Base-by-base conservation (phyloP, 2,113 vertebrate genomes). In the Gavialis gangeticus region DNA sequence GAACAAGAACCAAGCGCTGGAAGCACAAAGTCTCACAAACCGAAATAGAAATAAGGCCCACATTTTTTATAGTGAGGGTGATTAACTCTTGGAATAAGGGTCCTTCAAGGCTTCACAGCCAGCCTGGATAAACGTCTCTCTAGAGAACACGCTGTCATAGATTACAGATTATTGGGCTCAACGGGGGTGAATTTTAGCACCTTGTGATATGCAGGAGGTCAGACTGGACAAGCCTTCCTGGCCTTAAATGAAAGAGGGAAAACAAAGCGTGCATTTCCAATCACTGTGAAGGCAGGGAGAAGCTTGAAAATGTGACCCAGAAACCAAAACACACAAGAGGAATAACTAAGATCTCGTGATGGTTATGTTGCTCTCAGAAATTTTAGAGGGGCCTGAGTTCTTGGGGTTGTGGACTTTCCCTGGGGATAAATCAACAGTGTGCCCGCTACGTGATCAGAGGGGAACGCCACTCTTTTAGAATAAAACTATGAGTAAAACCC, bases 1-100 rank as follows among this genome's bases (percentile, higher is more conserved):
- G 75, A 95, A 95, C 91, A 94, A 96, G 96, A 95, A 63, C 46
- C 92, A 87, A 8, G 79, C 87, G 82, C 82, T 84, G 80, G 64
- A 91, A 95, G 92, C 46, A 95, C 30, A 83, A 95, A 95, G 83
- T 87, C 93, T 95, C 91, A 90, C 93, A 95, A 96, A 96, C 93
- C 93, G 93, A 94, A 97, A 93, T 95, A 88, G 94, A 89, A 90
- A 86, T 0, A 5, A n/a, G 56, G 87, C 91, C 59, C n/a, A 7
- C 88, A 91, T 96, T 93, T 95, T 95, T 89, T 89, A 89, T 91
- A 94, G 75, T 69, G 80, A 34, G 69, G 85, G 54, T 93, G 82
- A 93, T 89, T 94, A 95, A 95, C 0, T 34, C 58, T 46, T 46
- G 46, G 46, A 46, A 46, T 46, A 46, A 46, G 46, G 46, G 8